These are phyloP conservation scores for Typhlichthys subterraneus DNA, from an alignment of 2,797 vertebrate species.

Conservation along the genomic window DNA sequence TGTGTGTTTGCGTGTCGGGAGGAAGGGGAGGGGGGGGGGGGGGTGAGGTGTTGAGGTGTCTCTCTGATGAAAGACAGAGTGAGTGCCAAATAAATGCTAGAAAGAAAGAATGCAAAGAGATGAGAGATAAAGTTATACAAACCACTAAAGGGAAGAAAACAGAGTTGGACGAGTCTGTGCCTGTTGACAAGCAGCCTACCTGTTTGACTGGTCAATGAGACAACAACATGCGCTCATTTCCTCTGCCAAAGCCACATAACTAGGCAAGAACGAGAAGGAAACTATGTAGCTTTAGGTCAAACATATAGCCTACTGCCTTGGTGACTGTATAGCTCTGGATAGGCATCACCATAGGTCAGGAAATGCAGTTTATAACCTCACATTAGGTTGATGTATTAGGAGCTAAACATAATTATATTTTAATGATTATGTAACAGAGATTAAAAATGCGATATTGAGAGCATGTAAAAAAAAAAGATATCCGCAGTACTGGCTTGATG, in stretches of 20 bases:
- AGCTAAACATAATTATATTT: no score
- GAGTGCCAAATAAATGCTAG: not conserved
- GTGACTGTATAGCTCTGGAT: not conserved
- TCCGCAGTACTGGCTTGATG: slow-evolving; percentile 30
- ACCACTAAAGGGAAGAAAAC: slow-evolving; percentile 5
- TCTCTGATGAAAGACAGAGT: not conserved
- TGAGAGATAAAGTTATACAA: not conserved
- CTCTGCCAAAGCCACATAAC: slow-evolving; percentile 57
- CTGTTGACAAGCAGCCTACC: slow-evolving; percentile 36
- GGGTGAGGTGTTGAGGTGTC: not conserved
- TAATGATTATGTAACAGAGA: no score
- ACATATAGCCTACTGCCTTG: slow-evolving; percentile 9
- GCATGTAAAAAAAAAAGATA: slow-evolving; percentile 27
- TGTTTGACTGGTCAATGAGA: slow-evolving; percentile 43
- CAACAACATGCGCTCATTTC: slow-evolving; percentile 64
- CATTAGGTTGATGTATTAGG: not conserved
- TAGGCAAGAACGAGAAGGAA: slow-evolving; percentile 43
- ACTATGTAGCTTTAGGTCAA: slow-evolving; percentile 21
- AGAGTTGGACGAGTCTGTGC: slow-evolving; percentile 16
- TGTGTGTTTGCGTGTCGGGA: not conserved
- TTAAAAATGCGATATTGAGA: no score
- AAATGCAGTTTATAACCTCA: not conserved
- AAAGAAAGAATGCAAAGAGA: slow-evolving; percentile 9
- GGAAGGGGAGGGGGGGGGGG: not conserved
- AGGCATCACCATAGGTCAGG: slow-evolving; percentile 20